These are phyloP conservation scores for Falcunculus frontatus DNA, from an alignment of 2,113 vertebrate species.

Conservation along the genomic window DNA sequence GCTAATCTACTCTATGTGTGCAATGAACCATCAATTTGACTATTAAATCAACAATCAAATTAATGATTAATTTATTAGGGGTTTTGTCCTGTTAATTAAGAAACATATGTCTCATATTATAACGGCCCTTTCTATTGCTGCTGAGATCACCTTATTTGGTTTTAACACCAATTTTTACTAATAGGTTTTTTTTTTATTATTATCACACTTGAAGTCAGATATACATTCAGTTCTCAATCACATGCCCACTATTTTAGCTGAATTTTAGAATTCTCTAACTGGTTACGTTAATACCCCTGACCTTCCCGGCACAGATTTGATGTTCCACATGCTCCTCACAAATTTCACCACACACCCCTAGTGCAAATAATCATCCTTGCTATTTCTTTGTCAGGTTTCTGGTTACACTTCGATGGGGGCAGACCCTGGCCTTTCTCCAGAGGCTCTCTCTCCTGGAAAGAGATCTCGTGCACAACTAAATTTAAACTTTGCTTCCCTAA, in stretches of 20 bases:
- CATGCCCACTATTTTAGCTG: not conserved
- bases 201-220: not conserved
- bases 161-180: not conserved
- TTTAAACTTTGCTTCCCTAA: not conserved
- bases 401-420: not conserved
- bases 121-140: not conserved
- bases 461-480: not conserved
- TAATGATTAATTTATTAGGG: not conserved
- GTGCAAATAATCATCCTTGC: not conserved
- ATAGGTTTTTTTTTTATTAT: not conserved
- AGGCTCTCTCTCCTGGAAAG: not conserved
- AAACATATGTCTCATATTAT: not conserved
- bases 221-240: not conserved
- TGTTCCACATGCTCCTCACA: not conserved
- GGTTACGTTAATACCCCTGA: not conserved
- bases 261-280: not conserved
- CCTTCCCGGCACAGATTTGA: not conserved
- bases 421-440: not conserved
- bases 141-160: not conserved
- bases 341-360: not conserved
- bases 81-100: not conserved
- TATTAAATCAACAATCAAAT: not conserved
- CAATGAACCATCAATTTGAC: not conserved
- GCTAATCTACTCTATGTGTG: not conserved
- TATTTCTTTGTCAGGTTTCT: not conserved